phyloP scores from a whole-genome alignment of 2,113 vertebrate species.

The Pomatorhinus ruficollis region DNA sequence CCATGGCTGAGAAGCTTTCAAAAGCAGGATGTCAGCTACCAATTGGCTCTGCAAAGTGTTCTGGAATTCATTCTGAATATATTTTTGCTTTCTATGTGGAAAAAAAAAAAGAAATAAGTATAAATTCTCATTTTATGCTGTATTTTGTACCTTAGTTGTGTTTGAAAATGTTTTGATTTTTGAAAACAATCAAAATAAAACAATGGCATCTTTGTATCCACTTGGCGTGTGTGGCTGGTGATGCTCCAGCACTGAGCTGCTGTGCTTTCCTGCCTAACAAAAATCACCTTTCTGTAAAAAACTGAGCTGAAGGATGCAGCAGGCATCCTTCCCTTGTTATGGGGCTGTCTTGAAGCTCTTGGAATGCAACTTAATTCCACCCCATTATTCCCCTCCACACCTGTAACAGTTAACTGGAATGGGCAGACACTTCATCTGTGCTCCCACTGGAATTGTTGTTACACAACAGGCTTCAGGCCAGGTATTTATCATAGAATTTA shows the following conservation, averaged over 20 bases:
- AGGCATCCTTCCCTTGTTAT: background rate
- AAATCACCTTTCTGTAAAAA: background rate
- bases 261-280: background rate
- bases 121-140: conserved; percentile 79
- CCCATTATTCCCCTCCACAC: fast-evolving
- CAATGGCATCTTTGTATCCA: conserved; percentile 73
- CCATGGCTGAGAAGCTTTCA: background rate
- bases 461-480: background rate
- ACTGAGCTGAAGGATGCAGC: background rate
- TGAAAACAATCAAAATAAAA: conserved; percentile 79
- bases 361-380: background rate
- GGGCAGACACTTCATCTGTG: background rate
- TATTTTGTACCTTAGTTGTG: conserved; percentile 83
- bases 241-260: background rate
- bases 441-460: background rate
- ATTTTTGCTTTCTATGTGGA: conserved; percentile 74
- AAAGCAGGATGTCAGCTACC: conserved; percentile 16
- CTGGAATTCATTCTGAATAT: conserved; percentile 57
- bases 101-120: conserved; percentile 53
- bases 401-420: background rate
- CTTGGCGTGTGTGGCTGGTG: conserved; percentile 7
- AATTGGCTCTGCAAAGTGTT: conserved; percentile 63
- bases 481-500: background rate
- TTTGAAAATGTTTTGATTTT: conserved; percentile 78
- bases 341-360: background rate